Base-by-base conservation (phyloP, 2,888 invertebrate species). In the Fissipunctia ypsillon region DNA sequence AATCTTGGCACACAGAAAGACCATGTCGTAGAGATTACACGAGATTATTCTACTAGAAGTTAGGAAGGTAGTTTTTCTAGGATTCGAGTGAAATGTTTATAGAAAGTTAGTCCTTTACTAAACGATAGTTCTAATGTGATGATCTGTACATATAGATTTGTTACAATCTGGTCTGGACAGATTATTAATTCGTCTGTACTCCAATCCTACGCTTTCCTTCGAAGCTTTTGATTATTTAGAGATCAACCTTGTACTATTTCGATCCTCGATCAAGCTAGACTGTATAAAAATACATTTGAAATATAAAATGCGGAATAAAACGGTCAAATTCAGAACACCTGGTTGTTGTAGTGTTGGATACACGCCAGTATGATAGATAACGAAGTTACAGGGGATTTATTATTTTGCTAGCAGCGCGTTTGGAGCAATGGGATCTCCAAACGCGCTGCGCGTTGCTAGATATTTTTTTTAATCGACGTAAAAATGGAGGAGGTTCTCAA, bases 231-330 rank as follows among this genome's bases (percentile, higher is more conserved):
- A 92, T 91, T 94, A 94, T 95, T 94, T 93, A 85, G 83, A 94
- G 94, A 91, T 88, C 89, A 93, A 90, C 94, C 95, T 95, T 94
- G 95, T 88, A 84, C 92, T 94, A 94, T 94, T 94, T 92, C 85
- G 69, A 90, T 88, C 88, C 85, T 83, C 89, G 92, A 92, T 92
- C 90, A 90, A 89, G 87, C 85, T 88, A 88, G 89, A 87, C 87
- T 82, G 85, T 87, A 89, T 90, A 91, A 93, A 94, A 93, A 94
- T 93, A 93, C 88, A 92, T 91, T 87, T 85, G 85, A 89, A 91
- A 89, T 93, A 91, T 89, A 90, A 92, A 92, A 90, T 88, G 89
- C 86, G 84, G 88, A 90, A 91, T 90, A 90, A 91, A 93, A 91
- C 87, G 86, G 82, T 88, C 84, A 88, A 91, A 91, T 87, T 85